phyloP scores from a whole-genome alignment of 2,888 invertebrate genomes.

The Tineola bisselliella region DNA sequence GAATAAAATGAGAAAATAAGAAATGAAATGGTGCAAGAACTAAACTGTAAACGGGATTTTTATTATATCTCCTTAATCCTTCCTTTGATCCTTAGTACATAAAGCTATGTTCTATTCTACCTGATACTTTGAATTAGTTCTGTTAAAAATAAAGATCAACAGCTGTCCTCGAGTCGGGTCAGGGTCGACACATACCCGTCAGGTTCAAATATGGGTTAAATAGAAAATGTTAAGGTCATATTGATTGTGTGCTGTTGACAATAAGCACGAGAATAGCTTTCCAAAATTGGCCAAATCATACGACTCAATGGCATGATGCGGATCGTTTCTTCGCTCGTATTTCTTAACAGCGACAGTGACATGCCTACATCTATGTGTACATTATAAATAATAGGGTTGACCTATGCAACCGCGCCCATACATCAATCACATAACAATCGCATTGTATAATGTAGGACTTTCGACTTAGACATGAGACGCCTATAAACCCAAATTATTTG shows the following conservation, averaged over 20 bases:
- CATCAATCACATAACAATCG: conserved; percentile 28
- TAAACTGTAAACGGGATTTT: conserved; percentile 1
- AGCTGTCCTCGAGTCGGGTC: background rate
- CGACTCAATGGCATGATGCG: too few species aligned
- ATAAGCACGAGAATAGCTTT: too few species aligned
- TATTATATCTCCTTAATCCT: background rate
- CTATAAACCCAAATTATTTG: background rate
- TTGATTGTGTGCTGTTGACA: too few species aligned
- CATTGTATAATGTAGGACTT: background rate
- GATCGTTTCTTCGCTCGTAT: too few species aligned
- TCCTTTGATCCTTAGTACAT: background rate
- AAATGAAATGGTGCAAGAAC: conserved; percentile 3
- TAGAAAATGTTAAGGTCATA: background rate
- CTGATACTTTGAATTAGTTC: background rate
- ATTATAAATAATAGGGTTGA: conserved; percentile 21
- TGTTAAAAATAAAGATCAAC: background rate
- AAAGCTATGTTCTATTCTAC: background rate
- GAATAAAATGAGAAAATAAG: background rate
- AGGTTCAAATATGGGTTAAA: background rate
- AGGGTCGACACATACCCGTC: background rate
- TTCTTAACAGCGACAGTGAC: too few species aligned
- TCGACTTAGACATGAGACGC: background rate
- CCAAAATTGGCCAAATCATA: too few species aligned
- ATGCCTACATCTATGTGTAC: too few species aligned
- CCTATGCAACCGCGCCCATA: conserved; percentile 40